Base-by-base conservation (phyloP, 1,140 invertebrate genomes). In the Schlechtendalia chinensis region DNA sequence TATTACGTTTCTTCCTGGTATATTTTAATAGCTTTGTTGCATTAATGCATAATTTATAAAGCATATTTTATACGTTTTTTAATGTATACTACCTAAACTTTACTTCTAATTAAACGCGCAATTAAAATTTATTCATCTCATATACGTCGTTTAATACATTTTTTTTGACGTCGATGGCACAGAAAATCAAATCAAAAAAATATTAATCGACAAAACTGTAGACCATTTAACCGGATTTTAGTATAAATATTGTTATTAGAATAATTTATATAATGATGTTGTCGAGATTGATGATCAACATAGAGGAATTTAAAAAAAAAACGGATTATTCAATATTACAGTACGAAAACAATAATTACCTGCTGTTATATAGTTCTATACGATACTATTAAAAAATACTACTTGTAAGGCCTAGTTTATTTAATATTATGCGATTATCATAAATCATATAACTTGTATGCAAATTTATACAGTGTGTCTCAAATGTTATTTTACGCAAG, bases 341-440 rank as follows among this genome's bases (percentile, higher is more conserved):
- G 29, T 65, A 22, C 4, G 63, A 65, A 65, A 39, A 65, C 65
- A 50, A 69, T 69, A 69, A 69, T 69, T 69, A 69, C 45, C 39
- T 24, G 39, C n/a, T n/a, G n/a, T n/a, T n/a, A n/a, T n/a, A n/a
- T 69, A 50, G 39, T 69, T 14, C n/a, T 69, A 69, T 47, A 67
- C 32, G 11, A 67, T 32, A 11, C 16, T 63, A 63, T n/a, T n/a
- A 63, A 32, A 39, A 67, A 39, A 39, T 50, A 69, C 12, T 69
- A 47, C 16, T 47, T 14, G 22, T 22, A 50, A 0, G 16, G n/a
- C 16, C n/a, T 50, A 69, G 4, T 45, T n/a, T n/a, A 22, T 50
- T 69, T 47, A 45, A 67, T 67, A 63, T 63, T 67, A 69, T 69
- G 67, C 45, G 22, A 69, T 29, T 14, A 69, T 69, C 22, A 50